These are phyloP conservation scores for Bombus polaris DNA, from an alignment of 1,140 invertebrate species.

Conservation along the genomic window DNA sequence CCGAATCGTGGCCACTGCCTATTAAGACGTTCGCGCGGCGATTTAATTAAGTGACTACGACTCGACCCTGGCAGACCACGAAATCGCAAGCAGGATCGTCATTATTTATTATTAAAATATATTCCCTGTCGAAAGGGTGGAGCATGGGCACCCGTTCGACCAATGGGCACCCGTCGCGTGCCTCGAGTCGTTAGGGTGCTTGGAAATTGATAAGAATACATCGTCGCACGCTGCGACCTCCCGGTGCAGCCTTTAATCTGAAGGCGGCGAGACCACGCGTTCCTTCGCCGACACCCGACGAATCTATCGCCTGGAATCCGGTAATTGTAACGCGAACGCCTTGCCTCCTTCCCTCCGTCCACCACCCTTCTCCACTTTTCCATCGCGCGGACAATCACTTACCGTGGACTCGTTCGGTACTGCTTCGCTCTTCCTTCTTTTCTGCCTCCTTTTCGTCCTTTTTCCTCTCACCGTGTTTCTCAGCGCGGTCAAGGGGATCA, in stretches of 20 bases:
- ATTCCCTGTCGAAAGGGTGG: conserved; percentile 76
- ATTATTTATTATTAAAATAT: conserved; percentile 80
- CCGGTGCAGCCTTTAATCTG: conserved; percentile 28
- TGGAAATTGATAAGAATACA: conserved; percentile 81
- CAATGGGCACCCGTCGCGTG: conserved; percentile 79
- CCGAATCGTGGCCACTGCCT: conserved; percentile 18
- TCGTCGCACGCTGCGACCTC: conserved; percentile 46
- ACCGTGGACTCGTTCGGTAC: not conserved
- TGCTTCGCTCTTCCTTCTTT: no score
- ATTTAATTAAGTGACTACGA: conserved; percentile 71
- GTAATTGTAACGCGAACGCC: conserved; percentile 17
- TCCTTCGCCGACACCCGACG: conserved; percentile 10
- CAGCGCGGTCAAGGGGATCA: not conserved
- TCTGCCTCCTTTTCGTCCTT: no score
- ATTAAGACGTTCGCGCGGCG: conserved; percentile 68
- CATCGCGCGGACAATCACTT: not conserved
- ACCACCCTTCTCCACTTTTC: not conserved
- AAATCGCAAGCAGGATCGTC: conserved; percentile 65
- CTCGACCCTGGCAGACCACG: conserved; percentile 7
- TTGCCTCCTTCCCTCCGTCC: not conserved
- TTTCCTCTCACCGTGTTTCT: not conserved
- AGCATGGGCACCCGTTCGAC: conserved; percentile 74
- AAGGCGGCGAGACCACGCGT: not conserved
- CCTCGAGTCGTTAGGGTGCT: conserved; percentile 74
- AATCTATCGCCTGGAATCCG: conserved; percentile 42